Conservation (phyloP, 2,888 invertebrate genomes). For the Odiellus spinosus region DNA sequence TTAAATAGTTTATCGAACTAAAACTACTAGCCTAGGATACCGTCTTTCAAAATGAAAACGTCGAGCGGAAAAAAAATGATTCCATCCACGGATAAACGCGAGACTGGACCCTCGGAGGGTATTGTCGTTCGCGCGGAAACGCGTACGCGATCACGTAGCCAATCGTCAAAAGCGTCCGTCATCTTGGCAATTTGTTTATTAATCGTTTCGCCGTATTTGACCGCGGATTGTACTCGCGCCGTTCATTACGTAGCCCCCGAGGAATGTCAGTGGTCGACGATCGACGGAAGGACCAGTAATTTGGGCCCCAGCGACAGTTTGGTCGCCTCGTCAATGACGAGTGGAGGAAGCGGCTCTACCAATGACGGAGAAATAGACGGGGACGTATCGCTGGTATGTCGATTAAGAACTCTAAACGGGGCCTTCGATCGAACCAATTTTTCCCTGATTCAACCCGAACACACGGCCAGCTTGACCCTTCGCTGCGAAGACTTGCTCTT, state of each 20-base stretch:
- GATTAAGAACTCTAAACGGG: conserved; percentile 34
- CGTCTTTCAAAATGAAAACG: no score
- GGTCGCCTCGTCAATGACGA: background rate
- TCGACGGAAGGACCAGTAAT: conserved; percentile 3
- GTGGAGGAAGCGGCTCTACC: conserved; percentile 14
- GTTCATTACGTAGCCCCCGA: conserved; percentile 17
- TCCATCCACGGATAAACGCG: no score
- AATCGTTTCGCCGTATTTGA: background rate
- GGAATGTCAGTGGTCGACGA: conserved; percentile 17
- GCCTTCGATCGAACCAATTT: conserved; percentile 76
- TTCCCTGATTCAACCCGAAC: conserved; percentile 69
- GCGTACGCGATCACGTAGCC: no score
- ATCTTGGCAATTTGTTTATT: no score
- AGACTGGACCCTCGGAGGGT: no score
- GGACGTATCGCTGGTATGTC: conserved; percentile 16
- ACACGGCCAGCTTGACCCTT: conserved; percentile 60
- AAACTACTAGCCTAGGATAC: no score
- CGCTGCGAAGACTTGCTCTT: conserved; percentile 37
- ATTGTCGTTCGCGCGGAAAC: no score
- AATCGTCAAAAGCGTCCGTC: no score
- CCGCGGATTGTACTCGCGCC: background rate
- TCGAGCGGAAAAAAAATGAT: no score
- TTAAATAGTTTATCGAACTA: no score
- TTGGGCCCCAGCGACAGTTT: background rate
- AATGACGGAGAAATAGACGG: conserved; percentile 6